These are phyloP conservation scores for Gymnocephalus cernua DNA, from an alignment of 2,113 vertebrate genomes.

Conservation along the genomic window DNA sequence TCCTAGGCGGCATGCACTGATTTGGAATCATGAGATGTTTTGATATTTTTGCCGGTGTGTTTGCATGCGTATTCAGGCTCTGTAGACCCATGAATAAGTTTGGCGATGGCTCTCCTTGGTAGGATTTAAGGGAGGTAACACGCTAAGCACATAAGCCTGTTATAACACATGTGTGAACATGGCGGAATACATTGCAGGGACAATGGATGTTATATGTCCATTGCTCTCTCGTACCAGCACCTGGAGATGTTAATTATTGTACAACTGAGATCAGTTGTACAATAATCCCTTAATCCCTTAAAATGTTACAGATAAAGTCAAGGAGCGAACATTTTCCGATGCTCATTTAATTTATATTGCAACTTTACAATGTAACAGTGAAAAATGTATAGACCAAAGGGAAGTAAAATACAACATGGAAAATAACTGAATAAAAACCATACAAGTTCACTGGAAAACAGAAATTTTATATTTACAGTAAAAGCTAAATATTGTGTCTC, in stretches of 20 bases:
- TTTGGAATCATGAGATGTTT: constrained; percentile 51
- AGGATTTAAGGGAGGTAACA: constrained; percentile 62
- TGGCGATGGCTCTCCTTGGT: constrained; percentile 73
- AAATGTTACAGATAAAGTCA: background rate
- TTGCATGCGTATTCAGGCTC: constrained; percentile 39
- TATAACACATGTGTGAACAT: constrained; percentile 78
- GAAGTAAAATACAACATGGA: background rate
- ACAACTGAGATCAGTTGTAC: constrained; percentile 12
- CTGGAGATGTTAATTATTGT: constrained; percentile 22
- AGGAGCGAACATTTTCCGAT: background rate
- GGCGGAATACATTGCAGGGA: constrained; percentile 31
- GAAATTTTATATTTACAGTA: background rate
- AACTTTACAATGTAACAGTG: background rate
- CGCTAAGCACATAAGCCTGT: constrained; percentile 78
- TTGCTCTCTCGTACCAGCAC: constrained; percentile 24
- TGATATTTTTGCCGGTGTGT: constrained; percentile 31
- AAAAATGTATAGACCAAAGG: background rate
- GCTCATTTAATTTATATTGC: background rate
- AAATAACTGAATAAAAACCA: background rate
- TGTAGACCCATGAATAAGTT: constrained; percentile 47
- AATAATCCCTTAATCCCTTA: background rate
- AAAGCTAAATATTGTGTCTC: background rate
- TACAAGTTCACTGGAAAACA: background rate
- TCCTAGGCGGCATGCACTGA: constrained; percentile 38
- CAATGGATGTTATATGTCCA: constrained; percentile 3